These are phyloP conservation scores for Leptinotarsa defecta DNA, from an alignment of 1,140 invertebrate species.

Conservation along the genomic window DNA sequence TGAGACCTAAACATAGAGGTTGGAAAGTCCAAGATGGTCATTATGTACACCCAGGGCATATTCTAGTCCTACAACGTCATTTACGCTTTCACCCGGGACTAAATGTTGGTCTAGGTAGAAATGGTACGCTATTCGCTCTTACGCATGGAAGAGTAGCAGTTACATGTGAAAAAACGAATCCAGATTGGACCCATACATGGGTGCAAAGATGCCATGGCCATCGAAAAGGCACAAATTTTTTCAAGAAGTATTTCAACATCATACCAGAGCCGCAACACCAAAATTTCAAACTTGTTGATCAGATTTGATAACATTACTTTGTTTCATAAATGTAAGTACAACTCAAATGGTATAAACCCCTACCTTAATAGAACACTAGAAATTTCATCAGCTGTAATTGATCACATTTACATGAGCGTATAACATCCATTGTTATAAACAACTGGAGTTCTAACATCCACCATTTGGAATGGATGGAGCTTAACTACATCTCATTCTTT, in stretches of 20 bases:
- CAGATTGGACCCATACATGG: slow-evolving; percentile 73
- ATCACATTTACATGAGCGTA: too few relatives aligned
- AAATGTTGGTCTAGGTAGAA: slow-evolving; percentile 77
- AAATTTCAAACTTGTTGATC: slow-evolving; percentile 74
- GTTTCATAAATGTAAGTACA: neutral
- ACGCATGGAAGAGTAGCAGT: slow-evolving; percentile 73
- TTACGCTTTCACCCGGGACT: slow-evolving; percentile 79
- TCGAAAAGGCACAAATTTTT: slow-evolving; percentile 67
- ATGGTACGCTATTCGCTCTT: slow-evolving; percentile 77
- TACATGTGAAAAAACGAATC: slow-evolving; percentile 76
- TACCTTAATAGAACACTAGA: too few relatives aligned
- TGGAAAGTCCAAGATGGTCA: slow-evolving; percentile 71
- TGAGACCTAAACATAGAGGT: slow-evolving; percentile 73
- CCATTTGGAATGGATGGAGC: too few relatives aligned
- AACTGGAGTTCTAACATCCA: too few relatives aligned
- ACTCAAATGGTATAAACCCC: too few relatives aligned
- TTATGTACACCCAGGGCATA: slow-evolving; percentile 66
- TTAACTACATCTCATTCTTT: too few relatives aligned
- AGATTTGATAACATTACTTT: slow-evolving; percentile 56
- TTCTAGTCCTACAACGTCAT: slow-evolving; percentile 70
- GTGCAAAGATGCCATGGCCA: slow-evolving; percentile 66
- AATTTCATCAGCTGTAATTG: too few relatives aligned
- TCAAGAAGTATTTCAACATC: slow-evolving; percentile 83
- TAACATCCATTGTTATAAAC: too few relatives aligned
- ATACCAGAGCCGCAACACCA: slow-evolving; percentile 74